Percentiles rank a stretch among this genome's conserved stretches.
Evolutionary conservation across 37 sponge, comb jelly and placozoan species (phyloP).

Genomic region (Tethya wilhelma): DNA sequence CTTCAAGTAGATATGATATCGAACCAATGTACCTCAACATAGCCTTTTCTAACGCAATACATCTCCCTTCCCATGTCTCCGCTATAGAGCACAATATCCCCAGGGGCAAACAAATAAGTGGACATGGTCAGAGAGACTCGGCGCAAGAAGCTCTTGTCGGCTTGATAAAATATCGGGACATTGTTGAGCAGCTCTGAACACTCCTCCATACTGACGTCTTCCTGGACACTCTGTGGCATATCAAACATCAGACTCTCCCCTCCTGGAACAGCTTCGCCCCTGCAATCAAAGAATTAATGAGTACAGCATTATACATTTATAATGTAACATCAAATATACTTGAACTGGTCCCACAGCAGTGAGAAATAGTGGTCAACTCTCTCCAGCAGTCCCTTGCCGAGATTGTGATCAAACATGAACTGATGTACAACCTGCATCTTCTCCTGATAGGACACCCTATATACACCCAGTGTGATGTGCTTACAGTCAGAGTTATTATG

Average conservation of each 20-base stretch:
- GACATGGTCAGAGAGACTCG: slow-evolving; percentile 50
- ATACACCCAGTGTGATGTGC: not conserved
- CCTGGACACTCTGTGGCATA: slow-evolving; percentile 64
- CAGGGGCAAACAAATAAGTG: slow-evolving; percentile 66
- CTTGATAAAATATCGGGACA: slow-evolving; percentile 42
- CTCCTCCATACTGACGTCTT: slow-evolving; percentile 64
- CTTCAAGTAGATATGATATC: not conserved
- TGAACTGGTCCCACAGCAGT: slow-evolving; percentile 71
- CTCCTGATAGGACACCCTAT: slow-evolving; percentile 75
- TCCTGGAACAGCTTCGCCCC: slow-evolving; percentile 68
- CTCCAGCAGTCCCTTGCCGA: slow-evolving; percentile 47
- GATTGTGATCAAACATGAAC: slow-evolving; percentile 68
- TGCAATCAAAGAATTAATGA: not conserved
- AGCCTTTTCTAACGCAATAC: slow-evolving; percentile 74
- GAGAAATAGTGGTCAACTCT: slow-evolving; percentile 75
- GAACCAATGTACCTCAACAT: slow-evolving; percentile 62
- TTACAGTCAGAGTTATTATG: not conserved
- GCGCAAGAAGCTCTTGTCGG: slow-evolving; percentile 44
- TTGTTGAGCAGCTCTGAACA: slow-evolving; percentile 32
- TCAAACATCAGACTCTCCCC: slow-evolving; percentile 57
- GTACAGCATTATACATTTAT: not conserved
- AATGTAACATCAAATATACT: slow-evolving; percentile 26
- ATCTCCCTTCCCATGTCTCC: slow-evolving; percentile 85
- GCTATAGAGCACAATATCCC: slow-evolving; percentile 70
- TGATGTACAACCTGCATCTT: slow-evolving; percentile 75